phyloP scores from a whole-genome alignment of 2,113 vertebrate genomes.

The Euleptes europaea region DNA sequence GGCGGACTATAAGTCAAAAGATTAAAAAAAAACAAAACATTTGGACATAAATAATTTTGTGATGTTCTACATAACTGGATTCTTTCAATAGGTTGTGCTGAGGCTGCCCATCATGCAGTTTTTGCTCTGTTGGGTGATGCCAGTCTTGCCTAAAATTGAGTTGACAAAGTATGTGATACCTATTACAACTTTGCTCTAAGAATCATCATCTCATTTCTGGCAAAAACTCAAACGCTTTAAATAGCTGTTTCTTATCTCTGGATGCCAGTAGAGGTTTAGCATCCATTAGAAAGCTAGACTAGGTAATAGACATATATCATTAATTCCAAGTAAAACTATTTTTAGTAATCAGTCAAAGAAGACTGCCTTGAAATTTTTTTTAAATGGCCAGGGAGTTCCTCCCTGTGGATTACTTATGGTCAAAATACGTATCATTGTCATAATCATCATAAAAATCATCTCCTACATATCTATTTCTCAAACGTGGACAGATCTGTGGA shows the following conservation, averaged over 20 bases:
- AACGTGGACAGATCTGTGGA: no score
- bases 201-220: constrained; percentile 61
- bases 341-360: constrained; percentile 55
- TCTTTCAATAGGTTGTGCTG: constrained; percentile 60
- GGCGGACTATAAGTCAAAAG: no score
- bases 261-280: constrained; percentile 45
- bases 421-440: background rate
- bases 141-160: constrained; percentile 61
- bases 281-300: constrained; percentile 44
- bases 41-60: constrained; percentile 55
- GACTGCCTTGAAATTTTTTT: constrained; percentile 55
- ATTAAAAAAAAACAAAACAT: no score
- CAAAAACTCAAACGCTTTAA: constrained; percentile 37
- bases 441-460: no score
- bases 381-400: constrained; percentile 28
- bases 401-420: constrained; percentile 42
- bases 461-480: no score
- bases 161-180: constrained; percentile 56
- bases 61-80: constrained; percentile 54
- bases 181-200: constrained; percentile 46
- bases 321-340: constrained; percentile 52
- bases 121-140: constrained; percentile 53
- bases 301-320: constrained; percentile 43
- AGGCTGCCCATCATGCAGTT: constrained; percentile 42
- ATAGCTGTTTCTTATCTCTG: constrained; percentile 66